Evolutionary conservation across 92 coral and sea anemone species (phyloP), one percentile per base, ranked within the genome.

Genomic region (Phenganax marumi): DNA sequence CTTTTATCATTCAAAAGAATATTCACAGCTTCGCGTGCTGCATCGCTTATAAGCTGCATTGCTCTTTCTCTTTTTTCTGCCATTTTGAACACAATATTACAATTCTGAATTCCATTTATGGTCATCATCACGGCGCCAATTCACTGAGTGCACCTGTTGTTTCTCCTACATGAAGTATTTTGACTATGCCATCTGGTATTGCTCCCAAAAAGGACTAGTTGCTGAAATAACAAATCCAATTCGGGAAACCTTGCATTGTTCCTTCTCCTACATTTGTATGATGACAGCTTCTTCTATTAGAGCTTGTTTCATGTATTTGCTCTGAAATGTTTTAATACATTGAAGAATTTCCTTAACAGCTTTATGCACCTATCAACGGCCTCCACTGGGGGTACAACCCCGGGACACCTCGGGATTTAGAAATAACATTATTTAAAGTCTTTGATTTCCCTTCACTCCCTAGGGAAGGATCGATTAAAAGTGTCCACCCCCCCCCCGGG

Each of bases 161-260:
- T 85, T 88, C 60, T 81, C 88, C 52, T 88, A 86, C 54, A 85
- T 80, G 11, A 73, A 47, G 48, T 88, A 88, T 73, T 88, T 81
- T 26, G 22, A 81, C 50, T 52, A 85, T 69, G 50, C 91, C 91
- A 89, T 89, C 89, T 51, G 89, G 91, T 33, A 89, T 84, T 23
- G 91, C 91, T 54, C 91, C 89, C 62, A 89, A 77, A 54, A 89
- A 66, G 89, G 86, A 57, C 82, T 73, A 50, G 85, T 69, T 56
- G 82, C 85, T 51, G 89, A 89, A 54, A 89, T 84, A 86, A 89
- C 85, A 81, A 89, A 81, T 56, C 89, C 86, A 88, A 86, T 84
- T 66, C 75, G 73, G 61, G 55, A 71, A 13, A 85, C 89, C 64
- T 70, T 85, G 68, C 79, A 73, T 22, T 82, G 77, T 12, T 33